phyloP scores from a whole-genome alignment of 1,140 invertebrate species.

The Lepidurus apus region DNA sequence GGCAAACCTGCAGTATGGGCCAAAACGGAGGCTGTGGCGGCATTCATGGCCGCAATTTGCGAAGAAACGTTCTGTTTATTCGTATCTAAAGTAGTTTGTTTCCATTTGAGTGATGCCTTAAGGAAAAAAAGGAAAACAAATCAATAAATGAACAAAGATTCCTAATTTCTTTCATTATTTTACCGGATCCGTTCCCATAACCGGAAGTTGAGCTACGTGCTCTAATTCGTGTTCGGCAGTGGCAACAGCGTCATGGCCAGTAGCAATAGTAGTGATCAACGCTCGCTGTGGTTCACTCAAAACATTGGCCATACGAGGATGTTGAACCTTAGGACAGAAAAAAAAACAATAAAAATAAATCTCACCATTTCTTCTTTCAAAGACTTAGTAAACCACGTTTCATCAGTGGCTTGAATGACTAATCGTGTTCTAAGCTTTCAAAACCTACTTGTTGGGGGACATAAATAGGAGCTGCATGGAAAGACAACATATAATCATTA shows the following conservation, averaged over 20 bases:
- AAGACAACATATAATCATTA: neutral
- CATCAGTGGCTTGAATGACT: no score
- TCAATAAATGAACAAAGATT: neutral
- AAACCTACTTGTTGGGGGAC: constrained; percentile 26
- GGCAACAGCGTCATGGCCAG: constrained; percentile 76
- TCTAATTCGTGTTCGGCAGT: constrained; percentile 76
- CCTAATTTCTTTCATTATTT: constrained; percentile 33
- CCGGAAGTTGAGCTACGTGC: constrained; percentile 65
- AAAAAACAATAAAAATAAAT: neutral
- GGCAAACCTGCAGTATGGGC: constrained; percentile 73
- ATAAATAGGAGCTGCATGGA: constrained; percentile 25
- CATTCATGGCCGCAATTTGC: constrained; percentile 98
- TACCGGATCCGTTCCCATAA: constrained; percentile 70
- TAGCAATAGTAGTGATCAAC: constrained; percentile 79
- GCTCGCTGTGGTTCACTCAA: constrained; percentile 85
- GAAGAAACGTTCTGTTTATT: constrained; percentile 94
- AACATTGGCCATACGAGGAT: constrained; percentile 75
- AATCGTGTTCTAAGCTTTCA: neutral
- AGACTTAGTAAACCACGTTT: no score
- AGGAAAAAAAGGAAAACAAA: constrained; percentile 29
- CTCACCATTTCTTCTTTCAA: no score
- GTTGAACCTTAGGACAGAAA: constrained; percentile 60
- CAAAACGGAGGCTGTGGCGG: constrained; percentile 96
- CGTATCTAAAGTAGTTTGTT: constrained; percentile 86
- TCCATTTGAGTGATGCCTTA: constrained; percentile 80